Base-by-base conservation (phyloP, 2,888 invertebrate species). In the Noctua comes region DNA sequence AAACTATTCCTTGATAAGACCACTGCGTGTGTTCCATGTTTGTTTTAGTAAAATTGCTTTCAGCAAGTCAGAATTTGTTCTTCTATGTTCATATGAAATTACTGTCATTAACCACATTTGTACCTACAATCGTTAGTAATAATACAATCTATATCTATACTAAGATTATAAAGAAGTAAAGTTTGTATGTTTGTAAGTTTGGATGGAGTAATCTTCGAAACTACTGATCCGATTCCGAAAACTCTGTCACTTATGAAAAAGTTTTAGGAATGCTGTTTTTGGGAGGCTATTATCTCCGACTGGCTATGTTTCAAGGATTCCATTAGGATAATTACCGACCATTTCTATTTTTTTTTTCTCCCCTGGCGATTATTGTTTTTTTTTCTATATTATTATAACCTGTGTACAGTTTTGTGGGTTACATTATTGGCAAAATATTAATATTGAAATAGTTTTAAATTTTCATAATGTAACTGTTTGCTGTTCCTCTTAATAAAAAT, bases 11-110 rank as follows among this genome's bases (percentile, higher is more conserved):
- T 72, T 59, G 31, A 62, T 71, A 82, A 72, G 21, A 75, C 27
- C 27, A 69, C 76, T 59, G 74, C 74, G 79, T 85, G 73, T 36
- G 66, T 64, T 59, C 71, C 46, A 66, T 57, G 76, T 85, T 82
- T 71, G 73, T 68, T 73, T 64, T 59, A 80, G 40, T 76, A 51
- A 85, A 76, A 85, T 83, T 79, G 76, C 51, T 73, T 85, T 71
- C 40, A 27, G 31, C 16, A 68, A n/a, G 57, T 70, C 11, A 62
- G 18, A 66, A 73, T 76, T 64, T 57, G 7, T 70, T 78, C 43
- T 21, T 66, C 31, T 36, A 51, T 73, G 82, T 62, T 27, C 65
- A 13, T 64, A 36, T 13, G 16, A 69, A 84, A 77, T 75, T 73
- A 65, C 40, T 24, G 68, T 21, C 40, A 84, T 84, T 66, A 74